phyloP scores from a whole-genome alignment of 2,888 invertebrate genomes.

The Eremobia ochroleuca region DNA sequence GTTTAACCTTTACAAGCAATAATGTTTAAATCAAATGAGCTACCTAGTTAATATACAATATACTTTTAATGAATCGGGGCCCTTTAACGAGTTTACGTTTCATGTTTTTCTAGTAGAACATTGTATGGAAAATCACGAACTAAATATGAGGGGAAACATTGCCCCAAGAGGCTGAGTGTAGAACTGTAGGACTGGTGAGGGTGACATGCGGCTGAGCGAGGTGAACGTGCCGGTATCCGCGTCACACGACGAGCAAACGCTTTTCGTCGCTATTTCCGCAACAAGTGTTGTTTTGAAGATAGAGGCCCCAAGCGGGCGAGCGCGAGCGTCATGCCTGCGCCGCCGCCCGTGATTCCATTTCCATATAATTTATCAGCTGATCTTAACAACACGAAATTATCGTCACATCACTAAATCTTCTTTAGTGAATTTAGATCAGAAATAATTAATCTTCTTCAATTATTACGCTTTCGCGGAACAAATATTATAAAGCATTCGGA shows the following conservation, averaged over 20 bases:
- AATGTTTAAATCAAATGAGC: conserved; percentile 16
- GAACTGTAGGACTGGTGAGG: conserved; percentile 50
- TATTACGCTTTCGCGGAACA: not conserved
- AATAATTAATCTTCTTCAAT: conserved; percentile 1
- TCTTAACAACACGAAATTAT: conserved; percentile 49
- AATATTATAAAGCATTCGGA: not conserved
- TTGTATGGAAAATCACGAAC: conserved; percentile 18
- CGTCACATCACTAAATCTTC: conserved; percentile 17
- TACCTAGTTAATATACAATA: conserved; percentile 23
- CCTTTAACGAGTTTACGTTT: conserved; percentile 1
- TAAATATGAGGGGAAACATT: conserved; percentile 1
- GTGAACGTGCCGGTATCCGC: conserved; percentile 78
- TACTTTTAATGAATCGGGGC: conserved; percentile 16
- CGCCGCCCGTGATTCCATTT: conserved; percentile 64
- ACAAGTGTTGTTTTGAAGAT: conserved; percentile 89
- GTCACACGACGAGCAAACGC: conserved; percentile 79
- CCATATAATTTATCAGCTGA: conserved; percentile 68
- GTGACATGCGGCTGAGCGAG: conserved; percentile 72
- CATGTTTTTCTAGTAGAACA: conserved; percentile 5
- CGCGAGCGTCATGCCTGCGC: conserved; percentile 68
- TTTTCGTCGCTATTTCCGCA: conserved; percentile 89
- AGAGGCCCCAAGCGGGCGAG: conserved; percentile 86
- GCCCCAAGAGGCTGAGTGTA: conserved; percentile 50
- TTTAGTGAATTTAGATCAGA: conserved; percentile 14
- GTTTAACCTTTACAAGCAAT: conserved; percentile 13